These are phyloP conservation scores for Lysandra coridon DNA, from an alignment of 2,888 invertebrate species.

Conservation along the genomic window DNA sequence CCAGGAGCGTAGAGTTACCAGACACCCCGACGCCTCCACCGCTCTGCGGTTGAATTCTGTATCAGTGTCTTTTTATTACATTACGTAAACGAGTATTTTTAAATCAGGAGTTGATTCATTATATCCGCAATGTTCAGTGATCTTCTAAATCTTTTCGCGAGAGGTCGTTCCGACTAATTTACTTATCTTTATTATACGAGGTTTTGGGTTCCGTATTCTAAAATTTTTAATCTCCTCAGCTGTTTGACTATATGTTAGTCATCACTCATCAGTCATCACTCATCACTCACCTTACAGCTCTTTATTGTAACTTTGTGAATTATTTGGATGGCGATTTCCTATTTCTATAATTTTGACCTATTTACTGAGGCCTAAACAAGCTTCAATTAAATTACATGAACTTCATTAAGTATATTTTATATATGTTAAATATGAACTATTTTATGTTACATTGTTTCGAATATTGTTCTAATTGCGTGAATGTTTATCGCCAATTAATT, in stretches of 20 bases:
- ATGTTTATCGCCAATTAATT: conserved; percentile 16
- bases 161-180: conserved; percentile 24
- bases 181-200: not conserved
- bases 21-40: conserved; percentile 14
- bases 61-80: conserved; percentile 1
- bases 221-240: not conserved
- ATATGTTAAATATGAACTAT: not conserved
- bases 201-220: not conserved
- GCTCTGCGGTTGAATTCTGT: not conserved
- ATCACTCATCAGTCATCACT: no score
- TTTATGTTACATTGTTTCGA: not conserved
- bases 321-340: not conserved
- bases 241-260: no score
- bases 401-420: no score
- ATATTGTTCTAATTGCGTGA: not conserved
- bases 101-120: conserved; percentile 21
- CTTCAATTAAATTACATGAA: not conserved
- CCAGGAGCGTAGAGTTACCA: conserved; percentile 8
- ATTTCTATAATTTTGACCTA: not conserved
- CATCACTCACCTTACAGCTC: no score
- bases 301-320: not conserved
- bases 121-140: conserved; percentile 24
- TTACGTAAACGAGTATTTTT: conserved; percentile 23
- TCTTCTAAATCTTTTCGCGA: conserved; percentile 16
- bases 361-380: not conserved